Percentiles rank a stretch among this genome's conserved stretches.
phyloP scores from a whole-genome alignment of 1,140 invertebrate genomes.

The Drosophila subobscura region DNA sequence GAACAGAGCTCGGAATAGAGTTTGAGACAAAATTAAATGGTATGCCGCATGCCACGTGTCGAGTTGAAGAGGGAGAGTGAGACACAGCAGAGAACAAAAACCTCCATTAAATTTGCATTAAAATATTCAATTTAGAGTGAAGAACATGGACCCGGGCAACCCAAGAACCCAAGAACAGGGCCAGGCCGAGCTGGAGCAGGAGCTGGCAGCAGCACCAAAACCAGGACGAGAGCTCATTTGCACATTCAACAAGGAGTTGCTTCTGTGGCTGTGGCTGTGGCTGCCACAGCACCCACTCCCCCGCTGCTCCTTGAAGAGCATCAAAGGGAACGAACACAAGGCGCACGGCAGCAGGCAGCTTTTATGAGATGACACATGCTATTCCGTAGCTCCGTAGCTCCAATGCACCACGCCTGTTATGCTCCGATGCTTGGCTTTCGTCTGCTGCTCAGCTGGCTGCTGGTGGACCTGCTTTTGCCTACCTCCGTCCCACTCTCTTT shows the following conservation, averaged over 20 bases:
- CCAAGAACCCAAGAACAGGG: constrained; percentile 3
- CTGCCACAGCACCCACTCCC: background rate
- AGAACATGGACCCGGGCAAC: background rate
- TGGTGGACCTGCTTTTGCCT: background rate
- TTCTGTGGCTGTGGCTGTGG: constrained; percentile 50
- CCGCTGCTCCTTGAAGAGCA: constrained; percentile 29
- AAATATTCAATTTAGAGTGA: constrained; percentile 71
- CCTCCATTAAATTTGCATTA: constrained; percentile 77
- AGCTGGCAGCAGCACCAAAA: constrained; percentile 8
- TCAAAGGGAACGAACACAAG: constrained; percentile 44
- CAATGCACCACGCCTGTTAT: no score
- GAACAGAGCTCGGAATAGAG: constrained; percentile 33
- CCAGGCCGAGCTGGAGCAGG: background rate
- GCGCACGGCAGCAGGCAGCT: constrained; percentile 40
- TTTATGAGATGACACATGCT: constrained; percentile 65
- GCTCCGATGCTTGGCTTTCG: no score
- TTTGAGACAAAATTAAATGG: constrained; percentile 65
- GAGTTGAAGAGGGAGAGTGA: background rate
- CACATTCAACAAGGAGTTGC: constrained; percentile 57
- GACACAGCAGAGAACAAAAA: constrained; percentile 42
- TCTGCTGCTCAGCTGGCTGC: constrained; percentile 56
- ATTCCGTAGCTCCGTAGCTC: no score
- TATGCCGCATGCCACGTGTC: constrained; percentile 17
- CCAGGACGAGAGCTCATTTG: constrained; percentile 55
- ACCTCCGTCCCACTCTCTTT: background rate